phyloP scores from a whole-genome alignment of 2,113 vertebrate genomes.

The Myxocyprinus asiaticus region DNA sequence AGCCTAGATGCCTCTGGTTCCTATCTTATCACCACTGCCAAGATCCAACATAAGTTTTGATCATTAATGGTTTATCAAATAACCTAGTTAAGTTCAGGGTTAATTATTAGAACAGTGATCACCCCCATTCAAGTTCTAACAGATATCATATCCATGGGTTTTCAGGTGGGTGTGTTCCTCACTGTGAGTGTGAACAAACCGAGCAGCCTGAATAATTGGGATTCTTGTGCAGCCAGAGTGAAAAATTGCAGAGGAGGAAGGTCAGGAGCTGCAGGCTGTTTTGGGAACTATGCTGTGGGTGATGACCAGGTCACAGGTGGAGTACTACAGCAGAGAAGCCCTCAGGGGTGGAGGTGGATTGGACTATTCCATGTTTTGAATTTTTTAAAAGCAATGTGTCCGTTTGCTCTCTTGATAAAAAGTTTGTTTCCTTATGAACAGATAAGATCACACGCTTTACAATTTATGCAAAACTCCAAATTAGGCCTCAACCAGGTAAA shows the following conservation, averaged over 20 bases:
- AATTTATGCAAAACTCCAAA: background rate
- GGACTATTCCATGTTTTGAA: background rate
- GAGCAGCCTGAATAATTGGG: background rate
- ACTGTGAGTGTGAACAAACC: background rate
- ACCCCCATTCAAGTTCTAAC: background rate
- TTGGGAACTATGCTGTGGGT: slow-evolving; percentile 13
- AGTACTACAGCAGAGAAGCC: background rate
- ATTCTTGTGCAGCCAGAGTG: background rate
- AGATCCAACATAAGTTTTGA: too few relatives aligned
- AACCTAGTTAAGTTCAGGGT: too few relatives aligned
- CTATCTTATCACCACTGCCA: too few relatives aligned
- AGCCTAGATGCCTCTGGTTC: too few relatives aligned
- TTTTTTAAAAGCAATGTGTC: background rate
- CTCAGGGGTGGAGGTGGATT: background rate
- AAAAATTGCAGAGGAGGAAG: slow-evolving; percentile 2
- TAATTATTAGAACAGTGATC: too few relatives aligned
- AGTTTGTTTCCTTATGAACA: too few relatives aligned
- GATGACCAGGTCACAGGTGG: slow-evolving; percentile 23
- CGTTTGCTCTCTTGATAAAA: too few relatives aligned
- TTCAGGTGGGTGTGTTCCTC: too few relatives aligned
- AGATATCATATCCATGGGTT: too few relatives aligned
- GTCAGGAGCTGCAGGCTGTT: slow-evolving; percentile 21
- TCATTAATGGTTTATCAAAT: too few relatives aligned
- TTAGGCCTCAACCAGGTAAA: background rate
- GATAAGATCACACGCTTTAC: background rate